These are phyloP conservation scores for Diglossa cyanea DNA, from an alignment of 2,797 vertebrate species.

Conservation along the genomic window DNA sequence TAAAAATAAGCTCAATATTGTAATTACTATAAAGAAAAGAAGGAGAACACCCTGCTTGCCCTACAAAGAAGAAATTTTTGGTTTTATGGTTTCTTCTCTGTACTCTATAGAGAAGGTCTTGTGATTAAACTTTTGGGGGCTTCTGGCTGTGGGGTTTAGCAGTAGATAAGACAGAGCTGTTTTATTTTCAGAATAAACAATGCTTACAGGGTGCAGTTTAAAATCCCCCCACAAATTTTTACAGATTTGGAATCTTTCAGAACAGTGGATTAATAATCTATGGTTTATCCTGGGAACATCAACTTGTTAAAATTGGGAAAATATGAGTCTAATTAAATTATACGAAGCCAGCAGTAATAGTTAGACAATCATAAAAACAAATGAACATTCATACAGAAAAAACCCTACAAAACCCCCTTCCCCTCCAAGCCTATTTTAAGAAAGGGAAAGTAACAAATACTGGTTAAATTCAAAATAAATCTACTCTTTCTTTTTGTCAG, in stretches of 20 bases:
- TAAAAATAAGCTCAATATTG: not conserved
- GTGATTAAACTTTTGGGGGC: not conserved
- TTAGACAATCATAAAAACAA: not conserved
- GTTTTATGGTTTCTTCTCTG: not conserved
- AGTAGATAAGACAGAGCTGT: not conserved
- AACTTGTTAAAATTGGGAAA: not conserved
- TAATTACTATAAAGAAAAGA: not conserved
- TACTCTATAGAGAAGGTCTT: not conserved
- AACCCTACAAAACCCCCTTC: rapidly evolving
- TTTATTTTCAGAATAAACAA: not conserved
- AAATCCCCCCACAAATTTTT: not conserved
- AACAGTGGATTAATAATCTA: not conserved
- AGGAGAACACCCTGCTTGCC: not conserved
- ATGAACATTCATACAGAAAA: not conserved
- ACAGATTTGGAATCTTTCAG: not conserved
- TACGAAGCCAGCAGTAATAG: not conserved
- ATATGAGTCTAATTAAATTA: not conserved
- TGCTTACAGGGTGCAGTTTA: not conserved
- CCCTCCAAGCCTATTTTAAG: not conserved
- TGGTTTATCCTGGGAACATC: not conserved
- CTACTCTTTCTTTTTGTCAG: not conserved
- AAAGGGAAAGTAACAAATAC: not conserved
- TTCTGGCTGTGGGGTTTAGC: not conserved
- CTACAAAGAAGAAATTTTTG: not conserved
- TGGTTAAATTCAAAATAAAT: not conserved